Conservation (phyloP, 2,888 invertebrate species). For the Scotopteryx bipunctaria region DNA sequence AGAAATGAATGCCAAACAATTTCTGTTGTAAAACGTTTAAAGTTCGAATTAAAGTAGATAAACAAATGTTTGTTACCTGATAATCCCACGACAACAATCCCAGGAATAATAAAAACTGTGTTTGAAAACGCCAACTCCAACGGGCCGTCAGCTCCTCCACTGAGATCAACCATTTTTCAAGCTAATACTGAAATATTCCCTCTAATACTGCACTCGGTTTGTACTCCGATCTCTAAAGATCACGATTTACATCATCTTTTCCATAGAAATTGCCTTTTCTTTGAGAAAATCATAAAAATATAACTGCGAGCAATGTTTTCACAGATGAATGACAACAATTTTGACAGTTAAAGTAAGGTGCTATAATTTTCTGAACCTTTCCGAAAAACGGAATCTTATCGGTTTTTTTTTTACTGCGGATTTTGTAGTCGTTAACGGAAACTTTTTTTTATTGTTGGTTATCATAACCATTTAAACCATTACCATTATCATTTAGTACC, state of each 20-base stretch:
- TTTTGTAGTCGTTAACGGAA: no score
- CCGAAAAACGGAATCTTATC: background rate
- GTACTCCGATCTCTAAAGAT: constrained; percentile 1
- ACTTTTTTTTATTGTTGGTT: no score
- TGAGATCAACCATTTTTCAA: constrained; percentile 91
- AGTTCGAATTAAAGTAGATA: background rate
- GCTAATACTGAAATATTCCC: constrained; percentile 52
- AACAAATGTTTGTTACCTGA: constrained; percentile 84
- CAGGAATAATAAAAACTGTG: constrained; percentile 93
- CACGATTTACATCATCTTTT: constrained; percentile 19
- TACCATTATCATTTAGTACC: no score
- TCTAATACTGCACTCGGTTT: constrained; percentile 48
- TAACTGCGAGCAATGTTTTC: background rate
- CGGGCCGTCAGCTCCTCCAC: constrained; percentile 90
- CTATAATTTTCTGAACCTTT: background rate
- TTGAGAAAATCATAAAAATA: background rate
- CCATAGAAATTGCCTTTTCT: constrained; percentile 10
- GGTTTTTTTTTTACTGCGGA: no score
- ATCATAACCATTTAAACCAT: no score
- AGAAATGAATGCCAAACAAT: no score
- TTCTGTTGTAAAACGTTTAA: background rate
- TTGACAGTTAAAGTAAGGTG: constrained; percentile 2
- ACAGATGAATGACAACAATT: background rate
- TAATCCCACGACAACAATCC: constrained; percentile 89
- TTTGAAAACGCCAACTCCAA: constrained; percentile 95